phyloP scores from a whole-genome alignment of 2,888 invertebrate genomes.

The Carpatolechia fugitivella region DNA sequence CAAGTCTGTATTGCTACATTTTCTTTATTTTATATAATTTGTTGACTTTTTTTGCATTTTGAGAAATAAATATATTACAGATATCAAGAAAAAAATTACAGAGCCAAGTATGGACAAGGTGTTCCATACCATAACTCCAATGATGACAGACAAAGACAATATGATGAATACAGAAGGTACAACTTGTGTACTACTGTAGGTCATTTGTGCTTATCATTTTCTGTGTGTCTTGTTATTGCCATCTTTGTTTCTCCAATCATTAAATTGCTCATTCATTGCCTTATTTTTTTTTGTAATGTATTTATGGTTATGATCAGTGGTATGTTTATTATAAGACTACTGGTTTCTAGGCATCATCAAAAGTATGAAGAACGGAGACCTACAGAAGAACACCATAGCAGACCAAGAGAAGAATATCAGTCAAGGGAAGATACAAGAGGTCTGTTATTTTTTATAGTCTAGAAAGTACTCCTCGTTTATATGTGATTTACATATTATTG shows the following conservation, averaged over 20 bases:
- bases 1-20: slow-evolving; percentile 40
- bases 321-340: not conserved
- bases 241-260: not conserved
- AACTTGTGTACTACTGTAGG: slow-evolving; percentile 12
- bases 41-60: not conserved
- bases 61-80: slow-evolving; percentile 38
- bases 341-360: slow-evolving; percentile 42
- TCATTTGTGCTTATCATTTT: slow-evolving; percentile 8
- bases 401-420: slow-evolving; percentile 52
- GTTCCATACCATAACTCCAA: slow-evolving; percentile 39
- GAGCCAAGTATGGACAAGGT: slow-evolving; percentile 48
- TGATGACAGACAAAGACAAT: slow-evolving; percentile 51
- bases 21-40: not conserved
- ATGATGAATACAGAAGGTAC: slow-evolving; percentile 62
- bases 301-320: not conserved
- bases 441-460: slow-evolving; percentile 21
- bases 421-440: slow-evolving; percentile 57
- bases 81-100: slow-evolving; percentile 54
- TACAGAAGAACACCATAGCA: slow-evolving; percentile 48
- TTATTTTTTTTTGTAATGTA: not conserved
- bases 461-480: not conserved
- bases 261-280: not conserved
- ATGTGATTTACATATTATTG: too few species aligned
- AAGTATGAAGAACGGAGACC: slow-evolving; percentile 51
- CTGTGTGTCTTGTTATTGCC: not conserved